Conservation (phyloP, 2,888 invertebrate species). For the Luperina nickerlii region DNA sequence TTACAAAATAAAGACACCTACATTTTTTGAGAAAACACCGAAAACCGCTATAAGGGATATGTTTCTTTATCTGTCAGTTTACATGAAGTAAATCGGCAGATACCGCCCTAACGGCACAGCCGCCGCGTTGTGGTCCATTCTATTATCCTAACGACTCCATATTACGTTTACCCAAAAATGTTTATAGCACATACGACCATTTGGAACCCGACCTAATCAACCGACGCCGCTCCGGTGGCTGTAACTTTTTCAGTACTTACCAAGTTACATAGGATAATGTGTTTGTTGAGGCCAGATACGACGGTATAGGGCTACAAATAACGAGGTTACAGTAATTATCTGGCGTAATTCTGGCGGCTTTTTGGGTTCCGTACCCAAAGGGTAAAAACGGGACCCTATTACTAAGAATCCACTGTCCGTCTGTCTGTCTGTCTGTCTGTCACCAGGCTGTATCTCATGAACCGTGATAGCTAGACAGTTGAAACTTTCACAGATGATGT, state of each 20-base stretch:
- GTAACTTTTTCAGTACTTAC: constrained; percentile 73
- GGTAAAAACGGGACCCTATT: no score
- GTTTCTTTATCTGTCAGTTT: constrained; percentile 73
- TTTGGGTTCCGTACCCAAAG: no score
- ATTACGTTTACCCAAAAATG: constrained; percentile 89
- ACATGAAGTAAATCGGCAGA: constrained; percentile 73
- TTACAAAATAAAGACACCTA: constrained; percentile 20
- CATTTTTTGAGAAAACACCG: constrained; percentile 11
- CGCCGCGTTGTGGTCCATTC: constrained; percentile 78
- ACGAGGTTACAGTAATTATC: constrained; percentile 58
- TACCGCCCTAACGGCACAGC: constrained; percentile 62
- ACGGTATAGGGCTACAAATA: constrained; percentile 53
- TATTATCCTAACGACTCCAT: constrained; percentile 88
- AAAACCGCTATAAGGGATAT: constrained; percentile 59
- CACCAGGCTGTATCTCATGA: no score
- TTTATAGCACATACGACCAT: constrained; percentile 83
- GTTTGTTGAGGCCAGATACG: constrained; percentile 67
- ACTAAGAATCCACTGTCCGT: no score
- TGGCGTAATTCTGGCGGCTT: constrained; percentile 25
- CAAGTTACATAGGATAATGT: constrained; percentile 67
- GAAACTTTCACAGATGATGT: no score
- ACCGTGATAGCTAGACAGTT: no score
- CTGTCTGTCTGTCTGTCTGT: no score
- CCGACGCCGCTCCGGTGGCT: constrained; percentile 72
- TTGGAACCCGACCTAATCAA: constrained; percentile 85